Percentiles rank a stretch among this genome's conserved stretches.
Conservation (phyloP, 2,888 invertebrate species). For the Schizaphis graminum region DNA sequence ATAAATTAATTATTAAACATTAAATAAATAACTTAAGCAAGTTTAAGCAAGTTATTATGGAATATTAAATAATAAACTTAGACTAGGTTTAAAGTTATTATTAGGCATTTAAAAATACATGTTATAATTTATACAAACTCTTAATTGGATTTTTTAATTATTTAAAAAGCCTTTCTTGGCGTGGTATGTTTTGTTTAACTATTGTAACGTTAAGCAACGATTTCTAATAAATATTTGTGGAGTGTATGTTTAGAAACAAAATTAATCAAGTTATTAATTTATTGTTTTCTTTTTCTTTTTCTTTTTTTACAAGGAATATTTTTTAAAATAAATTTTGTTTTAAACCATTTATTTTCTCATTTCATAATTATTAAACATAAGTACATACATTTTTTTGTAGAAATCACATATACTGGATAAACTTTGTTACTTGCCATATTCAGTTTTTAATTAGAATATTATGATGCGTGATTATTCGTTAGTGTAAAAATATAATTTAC, state of each 20-base stretch:
- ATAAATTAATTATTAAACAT: background rate
- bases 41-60: background rate
- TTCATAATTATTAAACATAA: background rate
- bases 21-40: background rate
- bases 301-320: background rate
- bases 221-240: background rate
- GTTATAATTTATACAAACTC: background rate
- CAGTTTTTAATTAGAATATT: background rate
- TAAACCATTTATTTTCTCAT: background rate
- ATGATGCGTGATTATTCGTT: background rate
- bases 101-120: background rate
- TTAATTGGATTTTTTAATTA: constrained; percentile 12
- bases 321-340: background rate
- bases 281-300: too few relatives aligned
- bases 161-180: background rate
- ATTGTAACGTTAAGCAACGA: background rate
- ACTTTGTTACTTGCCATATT: background rate
- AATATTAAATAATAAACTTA: background rate
- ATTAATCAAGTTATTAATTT: background rate
- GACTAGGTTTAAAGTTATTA: background rate
- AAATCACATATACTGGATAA: background rate
- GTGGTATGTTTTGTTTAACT: background rate
- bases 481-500: background rate
- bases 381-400: background rate
- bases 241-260: background rate